Conservation (phyloP, 2,888 invertebrate genomes). For the Lamproptera curius region DNA sequence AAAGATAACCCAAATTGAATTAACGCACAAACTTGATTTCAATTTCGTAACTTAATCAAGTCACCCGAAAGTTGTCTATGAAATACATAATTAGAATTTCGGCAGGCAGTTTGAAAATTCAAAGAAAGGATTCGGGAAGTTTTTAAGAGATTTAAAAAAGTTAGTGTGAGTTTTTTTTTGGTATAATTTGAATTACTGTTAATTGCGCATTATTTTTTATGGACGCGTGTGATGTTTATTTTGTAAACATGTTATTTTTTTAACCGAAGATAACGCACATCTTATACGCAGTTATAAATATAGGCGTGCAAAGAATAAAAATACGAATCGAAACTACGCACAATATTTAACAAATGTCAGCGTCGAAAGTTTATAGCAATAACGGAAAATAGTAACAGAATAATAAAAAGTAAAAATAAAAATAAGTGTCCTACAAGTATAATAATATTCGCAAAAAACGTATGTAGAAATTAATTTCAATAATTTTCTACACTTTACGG, state of each 20-base stretch:
- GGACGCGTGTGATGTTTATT: conserved; percentile 3
- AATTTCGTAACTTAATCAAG: conserved; percentile 16
- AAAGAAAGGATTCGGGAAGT: background rate
- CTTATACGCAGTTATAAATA: too few species aligned
- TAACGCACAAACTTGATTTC: conserved; percentile 17
- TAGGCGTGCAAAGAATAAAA: conserved; percentile 7
- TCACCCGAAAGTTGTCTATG: conserved; percentile 4
- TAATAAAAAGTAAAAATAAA: background rate
- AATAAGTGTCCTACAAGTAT: background rate
- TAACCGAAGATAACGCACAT: conserved; percentile 1
- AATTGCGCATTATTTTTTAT: conserved; percentile 1
- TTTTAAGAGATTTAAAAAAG: background rate
- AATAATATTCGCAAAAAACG: background rate
- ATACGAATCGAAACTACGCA: conserved; percentile 3
- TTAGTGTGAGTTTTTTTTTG: background rate
- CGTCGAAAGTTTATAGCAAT: too few species aligned
- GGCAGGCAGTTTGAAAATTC: conserved; percentile 12
- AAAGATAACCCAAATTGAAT: conserved; percentile 16
- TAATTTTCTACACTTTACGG: too few species aligned
- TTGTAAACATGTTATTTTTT: conserved; percentile 21
- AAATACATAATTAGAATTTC: conserved; percentile 19
- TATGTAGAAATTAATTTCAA: background rate
- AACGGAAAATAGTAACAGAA: too few species aligned
- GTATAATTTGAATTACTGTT: background rate
- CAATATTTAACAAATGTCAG: conserved; percentile 1